phyloP scores from a whole-genome alignment of 1,140 invertebrate species.

The Holcopasites calliopsidis region DNA sequence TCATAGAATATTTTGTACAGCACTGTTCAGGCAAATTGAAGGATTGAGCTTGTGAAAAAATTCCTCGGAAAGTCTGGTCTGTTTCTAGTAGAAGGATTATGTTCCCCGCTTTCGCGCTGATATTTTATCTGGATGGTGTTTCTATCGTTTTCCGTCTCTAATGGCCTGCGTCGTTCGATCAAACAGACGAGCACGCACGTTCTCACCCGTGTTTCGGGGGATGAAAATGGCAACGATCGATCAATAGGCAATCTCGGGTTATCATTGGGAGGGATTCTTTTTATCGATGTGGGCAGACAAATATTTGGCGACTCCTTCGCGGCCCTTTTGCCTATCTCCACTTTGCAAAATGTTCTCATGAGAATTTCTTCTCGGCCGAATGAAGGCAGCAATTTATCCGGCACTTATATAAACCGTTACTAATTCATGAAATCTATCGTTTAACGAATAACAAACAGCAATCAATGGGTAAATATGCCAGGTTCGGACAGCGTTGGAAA shows the following conservation, averaged over 20 bases:
- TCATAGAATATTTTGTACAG: no score
- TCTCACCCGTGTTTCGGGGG: background rate
- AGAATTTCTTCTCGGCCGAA: background rate
- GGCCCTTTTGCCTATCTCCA: background rate
- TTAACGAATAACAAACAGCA: no score
- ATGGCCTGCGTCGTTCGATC: slow-evolving; percentile 49
- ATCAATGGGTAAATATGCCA: background rate
- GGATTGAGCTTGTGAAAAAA: no score
- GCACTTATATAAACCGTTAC: no score
- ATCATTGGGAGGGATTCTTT: background rate
- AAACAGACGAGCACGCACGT: background rate
- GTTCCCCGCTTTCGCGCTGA: slow-evolving; percentile 41
- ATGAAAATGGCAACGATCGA: background rate
- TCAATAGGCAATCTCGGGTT: background rate
- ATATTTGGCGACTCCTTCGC: background rate
- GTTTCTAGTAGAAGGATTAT: slow-evolving; percentile 38
- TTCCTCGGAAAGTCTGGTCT: no score
- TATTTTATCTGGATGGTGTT: slow-evolving; percentile 47
- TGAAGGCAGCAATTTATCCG: no score
- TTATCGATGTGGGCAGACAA: background rate
- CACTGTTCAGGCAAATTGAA: no score
- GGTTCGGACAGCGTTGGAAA: no score
- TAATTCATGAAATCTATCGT: no score
- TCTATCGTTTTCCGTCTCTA: slow-evolving; percentile 25
- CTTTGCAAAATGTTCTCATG: no score